Conservation (phyloP, 2,888 invertebrate genomes). For the Diadromus collaris region DNA sequence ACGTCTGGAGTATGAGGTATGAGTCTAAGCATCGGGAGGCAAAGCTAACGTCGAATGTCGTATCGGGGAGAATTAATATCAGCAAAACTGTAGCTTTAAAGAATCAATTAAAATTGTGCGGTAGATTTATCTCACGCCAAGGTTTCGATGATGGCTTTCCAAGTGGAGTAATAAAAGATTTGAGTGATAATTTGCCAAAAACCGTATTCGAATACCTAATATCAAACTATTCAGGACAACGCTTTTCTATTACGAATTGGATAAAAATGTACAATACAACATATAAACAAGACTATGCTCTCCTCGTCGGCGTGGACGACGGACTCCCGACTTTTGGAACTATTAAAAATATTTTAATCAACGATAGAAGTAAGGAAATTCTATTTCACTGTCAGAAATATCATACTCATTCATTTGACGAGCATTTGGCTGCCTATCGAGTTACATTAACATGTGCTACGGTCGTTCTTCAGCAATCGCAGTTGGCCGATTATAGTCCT, state of each 20-base stretch:
- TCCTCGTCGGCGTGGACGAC: conserved; percentile 1
- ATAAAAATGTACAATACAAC: background rate
- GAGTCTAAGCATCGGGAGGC: background rate
- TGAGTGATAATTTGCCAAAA: background rate
- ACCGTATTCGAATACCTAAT: background rate
- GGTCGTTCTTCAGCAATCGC: conserved; percentile 3
- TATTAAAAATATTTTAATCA: background rate
- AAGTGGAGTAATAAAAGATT: conserved; percentile 1
- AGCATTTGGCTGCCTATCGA: conserved; percentile 1
- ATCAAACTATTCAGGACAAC: conserved; percentile 6
- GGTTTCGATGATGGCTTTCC: conserved; percentile 2
- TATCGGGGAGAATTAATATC: background rate
- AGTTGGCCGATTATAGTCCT: conserved; percentile 11
- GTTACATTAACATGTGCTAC: conserved; percentile 2
- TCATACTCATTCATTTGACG: conserved; percentile 1
- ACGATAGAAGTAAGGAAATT: conserved; percentile 6
- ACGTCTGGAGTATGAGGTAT: conserved; percentile 1
- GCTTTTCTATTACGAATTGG: conserved; percentile 1
- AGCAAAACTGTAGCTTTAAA: background rate
- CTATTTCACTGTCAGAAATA: conserved; percentile 9
- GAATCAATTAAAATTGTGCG: background rate
- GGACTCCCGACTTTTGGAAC: background rate
- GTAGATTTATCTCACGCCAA: conserved; percentile 1
- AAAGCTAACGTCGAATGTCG: background rate
- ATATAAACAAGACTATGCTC: background rate